These are phyloP conservation scores for Nothobranchius kuhntae DNA, from an alignment of 2,113 vertebrate genomes.

Conservation along the genomic window DNA sequence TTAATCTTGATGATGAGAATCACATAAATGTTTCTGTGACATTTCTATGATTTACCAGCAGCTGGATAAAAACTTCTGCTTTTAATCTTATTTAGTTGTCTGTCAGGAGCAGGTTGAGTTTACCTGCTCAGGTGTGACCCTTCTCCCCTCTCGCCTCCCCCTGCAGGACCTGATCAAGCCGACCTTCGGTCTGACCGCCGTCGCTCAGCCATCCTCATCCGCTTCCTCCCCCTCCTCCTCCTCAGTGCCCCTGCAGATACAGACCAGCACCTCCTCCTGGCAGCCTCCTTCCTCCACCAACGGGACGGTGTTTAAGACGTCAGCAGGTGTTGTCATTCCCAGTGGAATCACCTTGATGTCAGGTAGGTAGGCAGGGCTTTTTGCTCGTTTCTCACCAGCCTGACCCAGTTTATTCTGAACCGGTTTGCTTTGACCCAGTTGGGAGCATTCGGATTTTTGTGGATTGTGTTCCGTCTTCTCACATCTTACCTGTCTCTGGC, in stretches of 20 bases:
- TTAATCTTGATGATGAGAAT: too few species aligned
- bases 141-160: background rate
- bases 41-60: too few species aligned
- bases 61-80: too few species aligned
- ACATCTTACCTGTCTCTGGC: constrained; percentile 10
- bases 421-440: too few species aligned
- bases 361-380: constrained; percentile 70
- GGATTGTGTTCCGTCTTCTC: background rate
- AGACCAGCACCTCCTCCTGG: constrained; percentile 87
- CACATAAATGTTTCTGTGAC: too few species aligned
- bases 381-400: background rate
- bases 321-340: constrained; percentile 88
- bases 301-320: constrained; percentile 89
- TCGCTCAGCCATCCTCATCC: constrained; percentile 35
- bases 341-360: constrained; percentile 92
- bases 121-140: too few species aligned
- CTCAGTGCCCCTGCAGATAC: constrained; percentile 29
- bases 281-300: constrained; percentile 86
- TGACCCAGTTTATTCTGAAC: too few species aligned
- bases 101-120: too few species aligned
- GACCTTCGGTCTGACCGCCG: constrained; percentile 80
- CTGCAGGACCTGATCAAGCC: constrained; percentile 86
- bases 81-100: too few species aligned
- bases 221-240: constrained; percentile 76
- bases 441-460: background rate